Conservation (phyloP, 1,140 invertebrate genomes). For the Microplitis mediator region DNA sequence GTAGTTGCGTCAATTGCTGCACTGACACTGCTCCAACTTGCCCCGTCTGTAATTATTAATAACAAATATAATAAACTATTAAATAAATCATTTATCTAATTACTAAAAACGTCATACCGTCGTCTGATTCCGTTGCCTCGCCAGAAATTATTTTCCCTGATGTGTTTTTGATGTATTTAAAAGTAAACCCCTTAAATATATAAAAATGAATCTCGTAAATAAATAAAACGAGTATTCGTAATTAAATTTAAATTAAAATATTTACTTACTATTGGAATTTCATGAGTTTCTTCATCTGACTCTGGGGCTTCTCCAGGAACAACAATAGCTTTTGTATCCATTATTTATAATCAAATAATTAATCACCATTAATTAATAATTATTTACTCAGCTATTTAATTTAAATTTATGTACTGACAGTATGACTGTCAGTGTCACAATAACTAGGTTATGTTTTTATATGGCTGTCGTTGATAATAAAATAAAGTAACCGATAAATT, state of each 20-base stretch:
- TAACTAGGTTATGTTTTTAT: too few relatives aligned
- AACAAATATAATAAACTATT: constrained; percentile 1
- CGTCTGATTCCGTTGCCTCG: constrained; percentile 59
- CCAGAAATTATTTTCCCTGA: constrained; percentile 57
- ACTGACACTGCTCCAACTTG: constrained; percentile 51
- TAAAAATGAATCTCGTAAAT: constrained; percentile 10
- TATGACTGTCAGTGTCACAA: not conserved
- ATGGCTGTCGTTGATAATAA: too few relatives aligned
- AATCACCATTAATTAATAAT: not conserved
- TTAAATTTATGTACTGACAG: not conserved
- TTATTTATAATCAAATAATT: constrained; percentile 19
- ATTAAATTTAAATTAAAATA: constrained; percentile 1
- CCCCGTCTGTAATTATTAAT: constrained; percentile 43
- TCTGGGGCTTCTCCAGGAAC: constrained; percentile 59
- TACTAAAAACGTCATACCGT: constrained; percentile 39
- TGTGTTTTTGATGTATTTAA: constrained; percentile 41
- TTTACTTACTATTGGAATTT: constrained; percentile 45
- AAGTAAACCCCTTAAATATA: constrained; percentile 46
- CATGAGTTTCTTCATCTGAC: constrained; percentile 57
- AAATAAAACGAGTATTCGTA: constrained; percentile 4
- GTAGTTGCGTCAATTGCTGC: constrained; percentile 52
- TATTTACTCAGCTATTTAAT: not conserved
- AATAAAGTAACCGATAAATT: too few relatives aligned
- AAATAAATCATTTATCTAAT: not conserved
- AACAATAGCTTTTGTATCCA: constrained; percentile 58